Base-by-base conservation (phyloP, 2,797 vertebrate genomes). In the Myripristis murdjan region DNA sequence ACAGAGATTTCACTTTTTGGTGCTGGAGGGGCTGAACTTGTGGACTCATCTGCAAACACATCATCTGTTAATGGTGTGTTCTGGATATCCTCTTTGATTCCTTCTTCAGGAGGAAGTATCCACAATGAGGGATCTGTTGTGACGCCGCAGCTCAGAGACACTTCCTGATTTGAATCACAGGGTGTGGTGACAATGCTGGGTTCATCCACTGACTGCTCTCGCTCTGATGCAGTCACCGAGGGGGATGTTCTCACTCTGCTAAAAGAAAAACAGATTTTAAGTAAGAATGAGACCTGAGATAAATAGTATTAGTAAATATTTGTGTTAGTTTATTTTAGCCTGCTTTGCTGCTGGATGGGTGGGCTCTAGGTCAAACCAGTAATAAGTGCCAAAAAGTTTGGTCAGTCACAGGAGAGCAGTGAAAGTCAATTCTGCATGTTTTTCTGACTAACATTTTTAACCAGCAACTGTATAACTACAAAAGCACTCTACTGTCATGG, bases 91-190 rank as follows among this genome's bases (percentile, higher is more conserved):
- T 75, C 65, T 59, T 75, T 53, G 52, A 77, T 28, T 12, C 81
- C 84, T 5, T 79, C 76, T 16, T 90, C 87, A 15, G 82, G 54
- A 3, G 80, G 53, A 33, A 83, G 59, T 7, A 76, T 65, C 92
- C 93, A 94, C 26, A 91, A 79, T 0, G 82, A 90, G 9, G 91
- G 91, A 65, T 94, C 92, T 3, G 92, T 93, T 43, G 93, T 94
- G 41, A 94, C 75, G 0, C 93, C 93, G 11, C 86, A 90, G 83
- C 88, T 90, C 55, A 95, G 77, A 57, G 86, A 85, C 41, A 94
- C 91, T 67, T 94, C 92, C 0, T 89, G 86, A 61, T 54, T 70
- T 20, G 84, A 65, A 26, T 83, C 71, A 4, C 77, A 53, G 0
- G 26, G 46, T 2, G 20, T 54, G 23, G 14, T 10, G 5, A 82